phyloP scores from a whole-genome alignment of 2,888 invertebrate genomes.

The Bellardia pandia region DNA sequence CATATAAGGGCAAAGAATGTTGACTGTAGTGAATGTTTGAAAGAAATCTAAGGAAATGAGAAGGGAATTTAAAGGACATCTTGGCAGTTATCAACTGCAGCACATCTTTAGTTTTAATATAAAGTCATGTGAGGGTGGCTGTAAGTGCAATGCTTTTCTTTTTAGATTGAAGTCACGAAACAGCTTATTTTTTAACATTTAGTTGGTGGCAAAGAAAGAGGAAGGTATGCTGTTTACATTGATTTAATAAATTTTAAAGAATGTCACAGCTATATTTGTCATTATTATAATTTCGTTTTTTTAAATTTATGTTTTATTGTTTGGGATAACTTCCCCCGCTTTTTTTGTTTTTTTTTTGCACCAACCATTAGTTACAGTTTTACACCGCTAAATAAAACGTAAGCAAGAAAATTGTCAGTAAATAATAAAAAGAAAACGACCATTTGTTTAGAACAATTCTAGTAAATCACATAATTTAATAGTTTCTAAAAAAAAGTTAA shows the following conservation, averaged over 20 bases:
- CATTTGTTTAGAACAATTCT: background rate
- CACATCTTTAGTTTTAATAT: background rate
- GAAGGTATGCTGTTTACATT: background rate
- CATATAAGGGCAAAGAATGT: background rate
- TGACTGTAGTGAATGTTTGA: background rate
- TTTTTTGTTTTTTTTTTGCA: no score
- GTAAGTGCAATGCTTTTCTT: constrained; percentile 13
- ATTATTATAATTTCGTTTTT: no score
- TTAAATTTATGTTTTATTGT: background rate
- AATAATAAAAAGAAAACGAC: background rate
- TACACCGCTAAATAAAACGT: constrained; percentile 7
- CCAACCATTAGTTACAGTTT: constrained; percentile 3
- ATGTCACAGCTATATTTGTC: background rate
- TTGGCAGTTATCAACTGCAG: constrained; percentile 26
- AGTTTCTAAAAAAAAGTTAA: background rate
- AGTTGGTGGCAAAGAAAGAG: background rate
- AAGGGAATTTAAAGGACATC: constrained; percentile 34
- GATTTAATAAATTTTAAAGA: background rate
- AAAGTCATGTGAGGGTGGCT: background rate
- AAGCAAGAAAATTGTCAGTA: background rate
- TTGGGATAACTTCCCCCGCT: background rate
- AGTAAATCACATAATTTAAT: background rate
- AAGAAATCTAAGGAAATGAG: background rate
- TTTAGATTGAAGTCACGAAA: background rate
- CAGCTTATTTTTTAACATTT: constrained; percentile 10